phyloP scores from a whole-genome alignment of 2,113 vertebrate genomes.

The Hippocampus zosterae region DNA sequence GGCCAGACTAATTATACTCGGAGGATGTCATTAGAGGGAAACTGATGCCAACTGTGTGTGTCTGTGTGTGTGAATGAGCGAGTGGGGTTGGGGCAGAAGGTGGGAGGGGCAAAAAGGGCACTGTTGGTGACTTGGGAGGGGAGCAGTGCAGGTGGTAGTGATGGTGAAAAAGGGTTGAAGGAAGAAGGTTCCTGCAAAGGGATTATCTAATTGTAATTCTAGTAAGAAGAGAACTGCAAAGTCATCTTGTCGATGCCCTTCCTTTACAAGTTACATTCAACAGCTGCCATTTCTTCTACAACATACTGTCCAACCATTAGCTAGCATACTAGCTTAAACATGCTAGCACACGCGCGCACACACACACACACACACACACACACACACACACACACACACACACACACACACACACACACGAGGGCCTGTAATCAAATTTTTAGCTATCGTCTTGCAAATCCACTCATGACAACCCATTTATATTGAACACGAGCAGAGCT shows the following conservation, averaged over 20 bases:
- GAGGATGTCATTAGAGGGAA: conserved; percentile 99
- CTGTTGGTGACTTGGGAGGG: conserved; percentile 6
- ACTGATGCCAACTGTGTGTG: conserved; percentile 54
- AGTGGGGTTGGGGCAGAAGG: conserved; percentile 46
- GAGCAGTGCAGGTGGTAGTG: conserved; percentile 47
- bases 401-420: conserved; percentile 34
- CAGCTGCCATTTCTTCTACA: too few species aligned
- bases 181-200: background rate
- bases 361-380: too few species aligned
- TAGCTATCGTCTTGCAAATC: conserved; percentile 64
- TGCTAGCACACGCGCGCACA: background rate
- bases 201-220: background rate
- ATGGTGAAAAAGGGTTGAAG: background rate
- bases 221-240: conserved; percentile 14
- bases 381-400: too few species aligned
- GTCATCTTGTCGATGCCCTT: background rate
- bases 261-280: background rate
- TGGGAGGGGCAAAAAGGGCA: conserved; percentile 20
- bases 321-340: background rate
- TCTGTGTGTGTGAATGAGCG: conserved; percentile 8
- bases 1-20: conserved; percentile 99
- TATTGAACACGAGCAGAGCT: conserved; percentile 69
- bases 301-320: background rate
- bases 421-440: conserved; percentile 57
- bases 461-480: conserved; percentile 63